Evolutionary conservation across 2,113 vertebrate species (phyloP).

Genomic region (Myrmecophaga tridactyla): DNA sequence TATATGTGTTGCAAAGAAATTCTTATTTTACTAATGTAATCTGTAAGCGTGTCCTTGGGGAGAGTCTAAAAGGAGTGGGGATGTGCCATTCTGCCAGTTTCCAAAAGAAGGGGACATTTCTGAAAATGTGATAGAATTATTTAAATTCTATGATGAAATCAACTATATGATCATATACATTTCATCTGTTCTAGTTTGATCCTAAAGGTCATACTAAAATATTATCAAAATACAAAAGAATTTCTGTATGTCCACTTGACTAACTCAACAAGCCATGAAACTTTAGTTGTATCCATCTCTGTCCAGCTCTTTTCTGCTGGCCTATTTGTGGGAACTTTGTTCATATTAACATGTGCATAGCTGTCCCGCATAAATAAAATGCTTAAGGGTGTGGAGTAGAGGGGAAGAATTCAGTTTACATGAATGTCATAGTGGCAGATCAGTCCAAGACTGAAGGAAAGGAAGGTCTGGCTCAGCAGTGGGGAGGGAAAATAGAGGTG

Average conservation of each 20-base stretch:
- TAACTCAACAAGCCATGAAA: neutral
- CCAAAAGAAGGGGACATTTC: neutral
- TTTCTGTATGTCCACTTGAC: neutral
- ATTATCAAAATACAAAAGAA: neutral
- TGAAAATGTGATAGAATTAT: neutral
- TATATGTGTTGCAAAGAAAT: neutral
- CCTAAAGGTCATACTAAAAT: neutral
- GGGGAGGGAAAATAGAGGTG: neutral
- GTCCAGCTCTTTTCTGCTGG: neutral
- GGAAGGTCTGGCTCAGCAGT: slow-evolving; percentile 18
- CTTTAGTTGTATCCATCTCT: neutral
- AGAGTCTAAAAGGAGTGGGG: neutral
- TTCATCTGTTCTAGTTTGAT: neutral
- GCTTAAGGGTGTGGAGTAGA: too few species aligned
- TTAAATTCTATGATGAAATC: neutral
- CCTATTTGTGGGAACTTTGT: neutral
- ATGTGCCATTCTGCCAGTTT: neutral
- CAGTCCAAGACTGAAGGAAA: too few species aligned
- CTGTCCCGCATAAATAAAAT: too few species aligned
- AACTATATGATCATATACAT: neutral
- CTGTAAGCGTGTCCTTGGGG: neutral
- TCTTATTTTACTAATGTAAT: neutral
- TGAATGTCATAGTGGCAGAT: too few species aligned
- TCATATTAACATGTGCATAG: neutral
- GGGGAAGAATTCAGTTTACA: too few species aligned